phyloP scores from a whole-genome alignment of 2,888 invertebrate species.

The Perithous albicinctus region DNA sequence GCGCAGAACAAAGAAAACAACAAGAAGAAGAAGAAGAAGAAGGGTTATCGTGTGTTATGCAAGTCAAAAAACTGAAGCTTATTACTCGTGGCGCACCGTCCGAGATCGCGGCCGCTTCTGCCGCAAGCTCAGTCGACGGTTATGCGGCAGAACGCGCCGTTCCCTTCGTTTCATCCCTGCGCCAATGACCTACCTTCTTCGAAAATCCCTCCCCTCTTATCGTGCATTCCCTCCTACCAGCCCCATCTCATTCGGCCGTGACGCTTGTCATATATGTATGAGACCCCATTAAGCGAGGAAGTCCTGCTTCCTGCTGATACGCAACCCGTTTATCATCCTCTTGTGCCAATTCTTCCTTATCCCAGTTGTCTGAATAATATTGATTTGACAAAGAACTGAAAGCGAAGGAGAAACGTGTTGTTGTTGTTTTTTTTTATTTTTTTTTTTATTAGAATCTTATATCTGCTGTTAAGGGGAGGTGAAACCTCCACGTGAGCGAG shows the following conservation, averaged over 20 bases:
- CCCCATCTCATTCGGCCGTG: background rate
- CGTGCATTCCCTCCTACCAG: background rate
- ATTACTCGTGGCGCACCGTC: conserved; percentile 68
- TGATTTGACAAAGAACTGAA: conserved; percentile 13
- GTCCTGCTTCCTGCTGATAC: conserved; percentile 62
- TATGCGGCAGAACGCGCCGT: conserved; percentile 73
- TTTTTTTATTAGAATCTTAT: too few relatives aligned
- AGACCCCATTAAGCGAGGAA: conserved; percentile 56
- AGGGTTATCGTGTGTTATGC: background rate
- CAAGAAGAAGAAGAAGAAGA: background rate
- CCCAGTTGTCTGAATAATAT: conserved; percentile 26
- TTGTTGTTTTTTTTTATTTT: too few relatives aligned
- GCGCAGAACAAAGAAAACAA: too few relatives aligned
- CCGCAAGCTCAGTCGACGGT: conserved; percentile 67
- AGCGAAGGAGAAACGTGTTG: too few relatives aligned
- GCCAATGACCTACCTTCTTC: conserved; percentile 42
- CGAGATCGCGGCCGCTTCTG: conserved; percentile 75
- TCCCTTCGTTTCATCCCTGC: conserved; percentile 38
- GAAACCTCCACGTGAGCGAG: too few relatives aligned
- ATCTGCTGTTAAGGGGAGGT: too few relatives aligned
- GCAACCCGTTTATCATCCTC: conserved; percentile 48
- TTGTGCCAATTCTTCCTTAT: conserved; percentile 23
- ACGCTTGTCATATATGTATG: conserved; percentile 27
- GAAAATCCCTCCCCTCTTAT: conserved; percentile 46
- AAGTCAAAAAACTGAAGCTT: conserved; percentile 8